Evolutionary conservation across 2,888 invertebrate species (phyloP), one percentile per base, ranked within the genome.

Genomic region (Spisula solida): DNA sequence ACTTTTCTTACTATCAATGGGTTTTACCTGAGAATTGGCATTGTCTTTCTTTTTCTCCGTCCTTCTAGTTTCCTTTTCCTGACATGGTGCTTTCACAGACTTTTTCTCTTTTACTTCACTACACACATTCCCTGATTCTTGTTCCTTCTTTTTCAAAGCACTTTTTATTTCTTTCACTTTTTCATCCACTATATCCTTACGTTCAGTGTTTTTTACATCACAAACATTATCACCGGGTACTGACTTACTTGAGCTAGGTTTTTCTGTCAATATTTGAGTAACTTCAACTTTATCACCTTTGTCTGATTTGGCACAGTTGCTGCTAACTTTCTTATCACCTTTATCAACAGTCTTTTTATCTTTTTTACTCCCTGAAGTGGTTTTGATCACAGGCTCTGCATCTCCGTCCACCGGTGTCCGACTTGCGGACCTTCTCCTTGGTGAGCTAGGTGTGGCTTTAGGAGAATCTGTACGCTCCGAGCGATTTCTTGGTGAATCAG

Each of bases 311-410:
- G 87, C 87, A 88, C 88, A 47, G 79, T 66, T 85, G 78, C 83
- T 86, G 81, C 81, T 86, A 25, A 75, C 84, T 66, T 86, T 88
- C 51, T 81, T 90, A 75, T 89, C 92, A 86, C 86, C 87, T 85
- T 90, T 85, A 75, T 75, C 75, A 75, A 75, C 75, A 70, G 82
- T 81, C 80, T 90, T 89, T 75, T 86, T 91, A 56, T 89, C 87
- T 66, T 81, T 90, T 75, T 80, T 82, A 81, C 84, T 90, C 86
- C 89, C 90, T 90, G 89, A 88, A 75, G 82, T 86, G 31, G 85
- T 48, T 51, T 86, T 88, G 79, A 86, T 85, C 88, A 88, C 91
- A 88, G 89, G 83, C 87, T 87, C 90, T 84, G 91, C 83, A 81
- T 88, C 92, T 82, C 90, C 85, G 85, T 91, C 89, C 25, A 82